Base-by-base conservation (phyloP, 2,797 vertebrate species). In the Gallirallus australis region DNA sequence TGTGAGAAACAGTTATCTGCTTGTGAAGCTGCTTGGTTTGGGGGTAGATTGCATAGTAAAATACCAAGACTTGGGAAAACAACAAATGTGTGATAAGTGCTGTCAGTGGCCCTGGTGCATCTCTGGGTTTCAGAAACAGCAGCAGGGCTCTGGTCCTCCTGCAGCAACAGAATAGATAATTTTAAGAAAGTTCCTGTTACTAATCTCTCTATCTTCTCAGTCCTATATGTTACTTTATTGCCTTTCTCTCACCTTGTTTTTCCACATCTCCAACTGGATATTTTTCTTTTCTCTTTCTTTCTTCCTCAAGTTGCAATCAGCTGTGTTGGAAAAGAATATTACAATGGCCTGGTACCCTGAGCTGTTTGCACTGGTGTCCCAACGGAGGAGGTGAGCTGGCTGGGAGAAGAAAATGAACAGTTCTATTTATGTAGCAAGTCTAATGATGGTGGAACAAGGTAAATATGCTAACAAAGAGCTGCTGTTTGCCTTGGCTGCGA, bases 11-110 rank as follows among this genome's bases (percentile, higher is more conserved):
- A 33, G 1, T 5, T 15, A 31, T 11, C 19, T 15, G 61, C 11
- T 24, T 31, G 31, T 9, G 10, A 2, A 2, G 7, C 30, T n/a
- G 57, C 14, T 59, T 15, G 72, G 15, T 27, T n/a, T 57, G 77
- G 59, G 65, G 57, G 23, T 27, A 1, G 68, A 60, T 27, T 12
- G 42, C 33, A 60, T 11, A 1, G 52, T 15, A 45, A 5, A 13
- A 7, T 39, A 66, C 52, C 6, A 12, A 6, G 0, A 0, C 15
- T 56, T 70, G n/a, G 0, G 30, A 23, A 11, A 57, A 33, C 9
- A 2, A 45, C 9, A 39, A 5, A 3, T 35, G 9, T 2, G 7
- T 8, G 66, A 2, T 16, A 21, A 57, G 50, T 4, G 76, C 39
- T 87, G 3, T 6, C 53, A 13, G 0, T 4, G 35, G 39, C 45